A percentile compares a stretch with the other conserved stretches of the same genome.
Conservation (phyloP, 2,113 vertebrate genomes). For the Anguilla rostrata region DNA sequence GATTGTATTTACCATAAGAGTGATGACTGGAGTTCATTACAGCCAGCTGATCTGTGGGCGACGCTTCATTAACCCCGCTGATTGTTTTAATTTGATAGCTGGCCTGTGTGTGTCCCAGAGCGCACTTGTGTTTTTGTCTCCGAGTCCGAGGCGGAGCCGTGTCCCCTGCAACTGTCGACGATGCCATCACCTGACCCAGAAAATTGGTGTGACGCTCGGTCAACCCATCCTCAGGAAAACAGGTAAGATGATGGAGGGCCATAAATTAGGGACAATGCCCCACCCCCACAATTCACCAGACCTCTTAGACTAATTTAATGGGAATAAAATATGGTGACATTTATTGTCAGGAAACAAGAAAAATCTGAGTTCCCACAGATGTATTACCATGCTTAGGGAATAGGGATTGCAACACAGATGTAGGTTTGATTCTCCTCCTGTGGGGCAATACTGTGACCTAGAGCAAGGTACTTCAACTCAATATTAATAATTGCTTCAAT, state of each 20-base stretch:
- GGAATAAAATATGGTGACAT: constrained; percentile 73
- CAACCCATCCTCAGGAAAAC: constrained; percentile 56
- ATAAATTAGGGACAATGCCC: constrained; percentile 74
- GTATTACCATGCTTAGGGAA: background rate
- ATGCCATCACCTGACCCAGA: constrained; percentile 36
- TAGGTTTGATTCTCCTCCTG: too few relatives aligned
- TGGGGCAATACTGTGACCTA: too few relatives aligned
- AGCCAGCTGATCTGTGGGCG: constrained; percentile 25
- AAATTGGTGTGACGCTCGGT: constrained; percentile 55
- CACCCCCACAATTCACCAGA: constrained; percentile 67
- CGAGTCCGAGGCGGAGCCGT: constrained; percentile 32
- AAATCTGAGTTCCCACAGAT: background rate
- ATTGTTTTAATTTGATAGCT: constrained; percentile 37
- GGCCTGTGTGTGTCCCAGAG: constrained; percentile 32
- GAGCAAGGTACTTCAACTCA: too few relatives aligned
- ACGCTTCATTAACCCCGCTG: constrained; percentile 34
- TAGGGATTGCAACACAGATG: too few relatives aligned
- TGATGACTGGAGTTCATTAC: constrained; percentile 46
- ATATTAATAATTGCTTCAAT: too few relatives aligned
- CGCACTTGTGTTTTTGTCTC: constrained; percentile 39
- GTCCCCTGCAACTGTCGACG: background rate
- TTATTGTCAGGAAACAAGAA: background rate
- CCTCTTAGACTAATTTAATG: constrained; percentile 80
- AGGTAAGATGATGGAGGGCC: background rate
- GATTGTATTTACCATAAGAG: constrained; percentile 41